Conservation (phyloP, 2,888 invertebrate genomes). For the Brachypterus glaber region DNA sequence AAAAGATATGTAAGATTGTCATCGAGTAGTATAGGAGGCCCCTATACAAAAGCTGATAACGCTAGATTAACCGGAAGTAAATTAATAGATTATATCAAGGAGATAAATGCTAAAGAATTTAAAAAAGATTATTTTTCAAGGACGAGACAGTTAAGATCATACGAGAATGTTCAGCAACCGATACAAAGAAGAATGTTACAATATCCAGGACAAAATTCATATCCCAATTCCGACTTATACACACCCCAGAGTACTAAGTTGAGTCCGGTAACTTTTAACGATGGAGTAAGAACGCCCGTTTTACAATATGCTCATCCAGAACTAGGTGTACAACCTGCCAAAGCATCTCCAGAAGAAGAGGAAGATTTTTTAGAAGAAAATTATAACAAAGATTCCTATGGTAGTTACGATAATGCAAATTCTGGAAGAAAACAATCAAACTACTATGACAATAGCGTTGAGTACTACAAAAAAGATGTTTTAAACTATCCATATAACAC, state of each 20-base stretch:
- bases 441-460: slow-evolving; percentile 37
- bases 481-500: slow-evolving; percentile 47
- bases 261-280: slow-evolving; percentile 53
- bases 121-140: slow-evolving; percentile 52
- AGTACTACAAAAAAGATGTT: slow-evolving; percentile 48
- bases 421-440: slow-evolving; percentile 37
- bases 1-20: slow-evolving; percentile 20
- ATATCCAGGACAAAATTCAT: slow-evolving; percentile 53
- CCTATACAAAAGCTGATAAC: slow-evolving; percentile 55
- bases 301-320: slow-evolving; percentile 74
- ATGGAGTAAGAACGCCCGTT: slow-evolving; percentile 64
- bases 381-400: slow-evolving; percentile 24
- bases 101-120: slow-evolving; percentile 55
- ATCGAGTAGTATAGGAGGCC: slow-evolving; percentile 43
- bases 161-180: slow-evolving; percentile 45
- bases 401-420: slow-evolving; percentile 36
- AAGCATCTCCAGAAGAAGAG: slow-evolving; percentile 43
- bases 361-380: slow-evolving; percentile 25
- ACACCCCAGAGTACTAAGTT: slow-evolving; percentile 50
- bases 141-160: slow-evolving; percentile 36
- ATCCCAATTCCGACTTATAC: slow-evolving; percentile 58
- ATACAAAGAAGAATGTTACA: slow-evolving; percentile 65
- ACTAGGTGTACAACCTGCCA: slow-evolving; percentile 66
- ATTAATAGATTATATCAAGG: slow-evolving; percentile 56
- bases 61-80: slow-evolving; percentile 47